Evolutionary conservation across 2,113 vertebrate genomes (phyloP).

Genomic region (Synchiropus splendidus): DNA sequence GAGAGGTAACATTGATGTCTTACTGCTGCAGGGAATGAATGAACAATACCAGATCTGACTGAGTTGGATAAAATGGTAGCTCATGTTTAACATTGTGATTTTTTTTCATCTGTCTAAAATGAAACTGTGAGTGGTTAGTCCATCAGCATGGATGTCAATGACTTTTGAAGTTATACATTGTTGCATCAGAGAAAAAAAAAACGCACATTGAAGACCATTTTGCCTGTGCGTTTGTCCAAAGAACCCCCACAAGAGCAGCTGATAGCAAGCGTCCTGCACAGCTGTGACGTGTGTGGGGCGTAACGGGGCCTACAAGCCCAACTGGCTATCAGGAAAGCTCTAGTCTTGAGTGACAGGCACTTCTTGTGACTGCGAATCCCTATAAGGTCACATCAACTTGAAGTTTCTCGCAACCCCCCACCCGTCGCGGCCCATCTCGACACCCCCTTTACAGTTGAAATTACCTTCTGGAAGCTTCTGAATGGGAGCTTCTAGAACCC

Average conservation of each 20-base stretch:
- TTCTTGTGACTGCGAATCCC: conserved; percentile 61
- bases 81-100: too few species aligned
- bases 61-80: too few species aligned
- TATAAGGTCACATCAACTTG: conserved; percentile 64
- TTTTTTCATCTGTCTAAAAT: too few species aligned
- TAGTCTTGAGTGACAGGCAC: conserved; percentile 64
- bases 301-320: conserved; percentile 12
- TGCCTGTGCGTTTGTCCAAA: conserved; percentile 16
- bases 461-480: conserved; percentile 68
- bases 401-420: conserved; percentile 19
- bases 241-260: conserved; percentile 14
- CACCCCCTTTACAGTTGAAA: conserved; percentile 23
- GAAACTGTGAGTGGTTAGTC: too few species aligned
- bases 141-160: too few species aligned
- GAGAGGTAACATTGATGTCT: background rate
- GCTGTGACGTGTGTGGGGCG: conserved; percentile 40
- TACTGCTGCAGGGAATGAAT: background rate
- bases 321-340: conserved; percentile 45
- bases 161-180: too few species aligned
- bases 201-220: conserved; percentile 8
- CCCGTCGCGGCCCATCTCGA: conserved; percentile 13
- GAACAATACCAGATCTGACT: too few species aligned
- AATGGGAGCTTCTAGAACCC: conserved; percentile 60
- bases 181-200: conserved; percentile 11
- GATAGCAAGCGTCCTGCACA: conserved; percentile 33